phyloP scores from a whole-genome alignment of 2,888 invertebrate species.

The Mellilla xanthometata region DNA sequence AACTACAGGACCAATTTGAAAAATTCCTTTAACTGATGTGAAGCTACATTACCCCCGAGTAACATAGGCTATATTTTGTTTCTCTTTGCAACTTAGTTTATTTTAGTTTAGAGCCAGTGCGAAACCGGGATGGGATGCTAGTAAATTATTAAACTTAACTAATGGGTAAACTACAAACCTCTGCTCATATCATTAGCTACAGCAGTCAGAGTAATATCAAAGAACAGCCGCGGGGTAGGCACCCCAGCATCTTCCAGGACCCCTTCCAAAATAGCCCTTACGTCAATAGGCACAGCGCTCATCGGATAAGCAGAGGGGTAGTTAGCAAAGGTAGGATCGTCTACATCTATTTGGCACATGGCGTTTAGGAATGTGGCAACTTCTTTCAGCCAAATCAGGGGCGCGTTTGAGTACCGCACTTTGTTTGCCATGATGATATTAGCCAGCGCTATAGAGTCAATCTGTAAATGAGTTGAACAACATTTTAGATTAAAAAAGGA shows the following conservation, averaged over 20 bases:
- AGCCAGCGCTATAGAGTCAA: constrained; percentile 82
- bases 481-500: background rate
- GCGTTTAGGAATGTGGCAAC: constrained; percentile 85
- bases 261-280: constrained; percentile 67
- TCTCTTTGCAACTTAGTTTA: no score
- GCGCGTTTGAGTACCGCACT: constrained; percentile 86
- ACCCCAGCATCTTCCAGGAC: constrained; percentile 84
- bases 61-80: no score
- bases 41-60: no score
- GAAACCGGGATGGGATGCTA: no score
- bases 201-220: constrained; percentile 86
- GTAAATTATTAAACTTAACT: no score
- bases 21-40: no score
- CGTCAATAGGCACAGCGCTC: constrained; percentile 69
- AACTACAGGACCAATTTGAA: no score
- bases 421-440: constrained; percentile 80
- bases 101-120: no score
- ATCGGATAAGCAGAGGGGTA: constrained; percentile 83
- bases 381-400: constrained; percentile 86
- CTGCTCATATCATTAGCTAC: constrained; percentile 89
- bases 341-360: constrained; percentile 84
- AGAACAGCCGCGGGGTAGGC: constrained; percentile 85
- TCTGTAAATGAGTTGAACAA: constrained; percentile 72
- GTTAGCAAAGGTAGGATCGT: constrained; percentile 83
- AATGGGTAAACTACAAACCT: constrained; percentile 68